phyloP scores from a whole-genome alignment of 2,113 vertebrate genomes.

The Thermophis baileyi region DNA sequence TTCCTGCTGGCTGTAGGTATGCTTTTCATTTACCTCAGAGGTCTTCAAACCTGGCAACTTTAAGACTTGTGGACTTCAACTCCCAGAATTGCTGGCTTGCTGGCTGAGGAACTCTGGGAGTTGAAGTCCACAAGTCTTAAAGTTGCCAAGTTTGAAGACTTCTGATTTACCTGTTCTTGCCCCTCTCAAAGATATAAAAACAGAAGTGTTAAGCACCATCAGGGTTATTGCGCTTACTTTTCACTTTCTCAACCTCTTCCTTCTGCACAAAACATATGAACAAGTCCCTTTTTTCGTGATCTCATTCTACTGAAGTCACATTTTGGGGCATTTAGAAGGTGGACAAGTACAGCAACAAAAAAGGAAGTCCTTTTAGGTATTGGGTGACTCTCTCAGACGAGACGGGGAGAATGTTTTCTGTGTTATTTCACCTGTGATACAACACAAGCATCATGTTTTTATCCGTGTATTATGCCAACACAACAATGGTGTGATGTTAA shows the following conservation, averaged over 20 bases:
- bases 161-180: too few species aligned
- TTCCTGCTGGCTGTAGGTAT: neutral
- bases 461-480: neutral
- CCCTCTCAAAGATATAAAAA: neutral
- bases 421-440: neutral
- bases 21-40: too few species aligned
- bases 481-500: neutral
- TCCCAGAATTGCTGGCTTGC: too few species aligned
- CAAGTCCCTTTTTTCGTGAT: neutral
- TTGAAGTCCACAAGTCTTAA: too few species aligned
- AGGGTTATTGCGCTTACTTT: neutral
- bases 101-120: too few species aligned
- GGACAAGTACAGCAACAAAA: neutral
- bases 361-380: neutral
- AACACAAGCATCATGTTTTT: neutral
- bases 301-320: neutral
- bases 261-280: neutral
- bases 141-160: too few species aligned
- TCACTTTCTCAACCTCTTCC: neutral
- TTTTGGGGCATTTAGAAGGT: neutral
- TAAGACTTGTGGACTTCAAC: too few species aligned
- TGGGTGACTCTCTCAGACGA: neutral
- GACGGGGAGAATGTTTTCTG: neutral
- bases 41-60: too few species aligned
- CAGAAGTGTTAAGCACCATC: neutral